Base-by-base conservation (phyloP, 1,140 invertebrate species). In the Tetramorium alpestre region DNA sequence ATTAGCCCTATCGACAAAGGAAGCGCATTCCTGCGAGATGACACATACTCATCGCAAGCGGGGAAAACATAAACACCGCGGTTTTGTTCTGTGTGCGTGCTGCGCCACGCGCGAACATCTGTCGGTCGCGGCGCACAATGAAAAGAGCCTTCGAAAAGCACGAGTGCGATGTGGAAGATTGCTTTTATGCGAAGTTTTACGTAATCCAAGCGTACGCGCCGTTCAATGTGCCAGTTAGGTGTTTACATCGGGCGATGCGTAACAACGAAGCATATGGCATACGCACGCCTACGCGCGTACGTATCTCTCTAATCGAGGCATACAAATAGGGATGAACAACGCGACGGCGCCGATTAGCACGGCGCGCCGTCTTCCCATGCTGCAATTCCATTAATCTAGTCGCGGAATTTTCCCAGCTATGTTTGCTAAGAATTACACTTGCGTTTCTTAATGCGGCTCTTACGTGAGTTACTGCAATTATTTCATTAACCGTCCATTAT, bases 151-250 rank as follows among this genome's bases (percentile, higher is more conserved):
- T 47, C n/a, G 65, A n/a, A 25, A 47, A 47, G 11, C 56, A 62
- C 47, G 51, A 72, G 65, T 28, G 67, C 22, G 67, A 80, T 56
- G 25, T 60, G 60, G 49, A 69, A 44, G 87, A 56, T 28, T 22
- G 25, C 85, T 84, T 90, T 78, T 87, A 84, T 77, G 67, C 64
- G 13, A 49, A 69, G 77, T 82, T 90, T 84, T 90, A 90, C 73
- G 85, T 90, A 90, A 89, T 64, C 22, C 58, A 44, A 65, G 85
- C 54, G 16, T 65, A 62, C 84, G 60, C 41, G 77, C 54, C 47
- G 38, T n/a, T 56, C 76, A 60, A 87, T 84, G 87, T 72, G 70
- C 54, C 60, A 47, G 51, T 70, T 84, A 88, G 56, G 38, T 56
- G 82, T 56, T 78, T 75, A 78, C 65, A 67, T 49, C 47, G 62